Evolutionary conservation across 2,888 invertebrate genomes (phyloP), one percentile per base, ranked within the genome.

Genomic region (Cheilosia impressa): DNA sequence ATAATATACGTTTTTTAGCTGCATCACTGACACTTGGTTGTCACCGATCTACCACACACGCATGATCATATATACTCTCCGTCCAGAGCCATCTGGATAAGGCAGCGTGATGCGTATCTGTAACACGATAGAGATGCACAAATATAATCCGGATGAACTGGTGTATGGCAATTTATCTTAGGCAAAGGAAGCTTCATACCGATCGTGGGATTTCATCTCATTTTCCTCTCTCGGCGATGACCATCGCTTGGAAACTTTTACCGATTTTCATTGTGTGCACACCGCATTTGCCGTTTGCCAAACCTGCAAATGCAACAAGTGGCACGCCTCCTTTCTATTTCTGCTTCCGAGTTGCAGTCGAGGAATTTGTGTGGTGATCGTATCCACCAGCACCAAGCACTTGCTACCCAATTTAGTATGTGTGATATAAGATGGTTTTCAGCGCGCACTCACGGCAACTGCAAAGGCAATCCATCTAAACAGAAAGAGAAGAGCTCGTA

Each of bases 321-420:
- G 78, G 78, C 78, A 78, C 71, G 78, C 78, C 78, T 79, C 78
- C 78, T 79, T 79, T 79, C 78, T 79, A 71, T 65, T 79, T 79
- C 65, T 65, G 63, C 78, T 79, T 79, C 72, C 78, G 78, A 79
- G 47, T 65, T 43, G 50, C 34, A 41, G 47, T 38, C 24, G 73
- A 65, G 73, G 65, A 75, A 75, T 75, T 63, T 57, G 13, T 65
- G 47, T 57, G 43, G 65, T 17, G 75, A 65, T 57, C 22, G 55
- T 34, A 53, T 63, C 63, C 31, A 63, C 63, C 34, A 73, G 60
- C 53, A 62, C 43, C 31, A 34, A 57, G 9, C 52, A 52, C 52
- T 72, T 53, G 62, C 24, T 60, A 58, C 66, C 66, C 66, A 76
- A 58, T 76, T 76, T 76, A 58, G 38, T 52, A 43, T 66, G 41